Base-by-base conservation (phyloP, 2,888 invertebrate genomes). In the Petrophora chlorosata region DNA sequence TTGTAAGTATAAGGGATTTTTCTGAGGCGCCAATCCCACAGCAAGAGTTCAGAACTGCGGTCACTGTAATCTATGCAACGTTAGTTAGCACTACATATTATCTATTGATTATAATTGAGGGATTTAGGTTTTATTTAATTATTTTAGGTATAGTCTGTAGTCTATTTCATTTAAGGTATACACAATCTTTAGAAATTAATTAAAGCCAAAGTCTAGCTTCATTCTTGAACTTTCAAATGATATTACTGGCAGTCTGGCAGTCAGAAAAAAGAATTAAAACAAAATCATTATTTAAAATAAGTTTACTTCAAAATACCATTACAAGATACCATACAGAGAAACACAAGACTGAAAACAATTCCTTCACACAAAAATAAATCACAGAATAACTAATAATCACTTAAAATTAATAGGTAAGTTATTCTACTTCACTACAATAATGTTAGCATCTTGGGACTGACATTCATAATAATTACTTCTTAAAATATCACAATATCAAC, bases 401-500 rank as follows among this genome's bases (percentile, higher is more conserved):
- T 55, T 53, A 56, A 29, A 59, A 41, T 68, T 68, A 73, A 70
- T 76, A 74, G 61, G 64, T 70, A 79, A 78, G 70, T 73, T 74
- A 70, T 32, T 26, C 33, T 49, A 66, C 64, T 63, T 53, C 47
- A 30, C 43, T 59, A 50, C 36, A 60, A 41, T 32, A 61, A 61
- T 70, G 75, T 79, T 81, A 82, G 78, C 76, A 60, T 74, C 73
- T 72, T 69, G 68, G 61, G 70, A 76, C 75, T 76, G 66, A 54
- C 55, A 9, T 10, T 10, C 4, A 66, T 73, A 76, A 73, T 70
- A 76, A 72, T 70, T 75, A n/a, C n/a, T 67, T 79, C 76, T 82
- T 85, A 83, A 85, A 80, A 85, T 87, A 88, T 88, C 88, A 89
- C 88, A 88, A 79, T 86, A 85, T 81, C 74, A 85, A 85, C 83